phyloP scores from a whole-genome alignment of 2,888 invertebrate species.

The Apamea anceps region DNA sequence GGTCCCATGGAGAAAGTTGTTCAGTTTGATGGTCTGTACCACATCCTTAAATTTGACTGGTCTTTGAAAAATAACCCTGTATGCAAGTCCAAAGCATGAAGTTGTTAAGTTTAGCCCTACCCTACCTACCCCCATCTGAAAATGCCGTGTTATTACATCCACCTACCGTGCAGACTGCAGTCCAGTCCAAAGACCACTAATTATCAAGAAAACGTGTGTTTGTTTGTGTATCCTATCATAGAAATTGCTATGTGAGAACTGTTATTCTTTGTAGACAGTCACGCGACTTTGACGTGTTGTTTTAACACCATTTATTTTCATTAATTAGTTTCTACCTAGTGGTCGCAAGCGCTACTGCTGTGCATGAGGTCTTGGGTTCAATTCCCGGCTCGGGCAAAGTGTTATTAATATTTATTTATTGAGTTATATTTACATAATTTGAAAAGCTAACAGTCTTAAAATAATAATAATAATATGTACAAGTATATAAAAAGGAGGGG shows the following conservation, averaged over 20 bases:
- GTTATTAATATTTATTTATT: no score
- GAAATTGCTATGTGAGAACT: slow-evolving; percentile 44
- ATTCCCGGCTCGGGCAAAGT: no score
- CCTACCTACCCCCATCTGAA: not conserved
- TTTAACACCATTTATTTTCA: slow-evolving; percentile 43
- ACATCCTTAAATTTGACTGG: no score
- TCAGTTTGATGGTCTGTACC: no score
- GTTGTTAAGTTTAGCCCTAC: not conserved
- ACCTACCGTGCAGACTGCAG: slow-evolving; percentile 37
- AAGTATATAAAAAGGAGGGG: no score
- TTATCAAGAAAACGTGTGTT: slow-evolving; percentile 57
- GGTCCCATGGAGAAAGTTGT: no score
- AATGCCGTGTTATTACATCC: slow-evolving; percentile 1
- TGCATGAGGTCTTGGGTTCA: no score
- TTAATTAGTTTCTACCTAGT: slow-evolving; percentile 35
- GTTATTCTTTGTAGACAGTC: slow-evolving; percentile 43
- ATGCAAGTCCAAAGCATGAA: not conserved
- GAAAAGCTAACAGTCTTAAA: no score
- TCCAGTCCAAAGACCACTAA: slow-evolving; percentile 46
- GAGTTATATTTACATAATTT: no score
- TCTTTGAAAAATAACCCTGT: no score
- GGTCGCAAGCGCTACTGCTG: no score
- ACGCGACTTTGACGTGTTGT: slow-evolving; percentile 35
- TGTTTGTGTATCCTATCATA: slow-evolving; percentile 53
- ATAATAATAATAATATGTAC: no score